Conservation (phyloP, 2,888 invertebrate genomes). For the Synergus umbraculus region DNA sequence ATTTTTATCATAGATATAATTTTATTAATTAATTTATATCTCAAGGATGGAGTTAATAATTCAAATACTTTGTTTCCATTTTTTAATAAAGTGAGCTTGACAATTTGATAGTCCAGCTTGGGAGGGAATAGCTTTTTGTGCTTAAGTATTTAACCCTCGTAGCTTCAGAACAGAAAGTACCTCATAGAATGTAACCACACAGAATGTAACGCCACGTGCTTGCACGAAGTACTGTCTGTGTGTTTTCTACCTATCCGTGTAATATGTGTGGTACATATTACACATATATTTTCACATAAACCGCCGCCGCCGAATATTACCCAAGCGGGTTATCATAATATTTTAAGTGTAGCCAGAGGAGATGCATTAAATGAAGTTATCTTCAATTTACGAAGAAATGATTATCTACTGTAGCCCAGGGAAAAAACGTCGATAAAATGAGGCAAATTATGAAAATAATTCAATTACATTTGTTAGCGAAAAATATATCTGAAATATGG, state of each 20-base stretch:
- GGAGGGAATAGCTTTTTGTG: neutral
- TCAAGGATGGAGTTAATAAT: neutral
- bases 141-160: constrained; percentile 15
- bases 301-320: constrained; percentile 10
- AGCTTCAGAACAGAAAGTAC: constrained; percentile 14
- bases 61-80: neutral
- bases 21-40: neutral
- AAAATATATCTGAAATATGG: neutral
- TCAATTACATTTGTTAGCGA: no score
- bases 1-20: neutral
- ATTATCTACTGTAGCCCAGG: neutral
- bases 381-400: neutral
- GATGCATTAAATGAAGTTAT: constrained; percentile 15
- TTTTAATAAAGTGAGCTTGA: neutral
- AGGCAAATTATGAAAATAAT: no score
- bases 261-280: constrained; percentile 11
- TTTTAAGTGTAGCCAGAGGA: neutral
- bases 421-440: neutral
- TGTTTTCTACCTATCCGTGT: neutral
- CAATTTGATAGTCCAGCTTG: neutral
- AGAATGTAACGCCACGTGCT: constrained; percentile 25
- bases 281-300: constrained; percentile 13
- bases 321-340: constrained; percentile 19
- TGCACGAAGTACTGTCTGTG: neutral
- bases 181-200: constrained; percentile 20